These are phyloP conservation scores for Capreolus pygargus DNA, from an alignment of 2,113 vertebrate genomes.

Conservation along the genomic window DNA sequence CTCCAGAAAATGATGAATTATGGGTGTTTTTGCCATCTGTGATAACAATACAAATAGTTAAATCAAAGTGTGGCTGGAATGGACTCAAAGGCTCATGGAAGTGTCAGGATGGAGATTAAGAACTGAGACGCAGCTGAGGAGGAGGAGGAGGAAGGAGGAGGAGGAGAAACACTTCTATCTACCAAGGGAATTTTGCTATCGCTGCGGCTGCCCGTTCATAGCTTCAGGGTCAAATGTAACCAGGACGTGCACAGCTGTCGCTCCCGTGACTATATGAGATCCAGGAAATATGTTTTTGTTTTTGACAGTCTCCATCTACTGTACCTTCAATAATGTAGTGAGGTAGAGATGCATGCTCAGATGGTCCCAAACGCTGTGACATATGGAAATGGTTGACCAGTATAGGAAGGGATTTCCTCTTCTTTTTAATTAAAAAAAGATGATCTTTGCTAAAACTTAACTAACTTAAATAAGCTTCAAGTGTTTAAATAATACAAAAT, in stretches of 20 bases:
- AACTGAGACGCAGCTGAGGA: background rate
- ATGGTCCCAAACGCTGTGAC: background rate
- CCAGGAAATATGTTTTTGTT: background rate
- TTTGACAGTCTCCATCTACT: background rate
- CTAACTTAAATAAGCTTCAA: background rate
- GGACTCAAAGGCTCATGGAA: background rate
- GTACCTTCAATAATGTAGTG: background rate
- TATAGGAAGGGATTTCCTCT: background rate
- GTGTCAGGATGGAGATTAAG: background rate
- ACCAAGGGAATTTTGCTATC: background rate
- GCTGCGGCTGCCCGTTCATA: background rate
- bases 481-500: background rate
- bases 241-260: background rate
- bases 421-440: background rate
- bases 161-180: background rate
- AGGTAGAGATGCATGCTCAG: background rate
- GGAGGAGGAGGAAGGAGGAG: background rate
- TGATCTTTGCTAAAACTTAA: background rate
- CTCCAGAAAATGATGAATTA: slow-evolving; percentile 1
- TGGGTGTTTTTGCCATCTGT: background rate
- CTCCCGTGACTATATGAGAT: background rate
- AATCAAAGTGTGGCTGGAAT: background rate
- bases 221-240: background rate
- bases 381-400: background rate
- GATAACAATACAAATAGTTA: background rate